A percentile compares a stretch with the other conserved stretches of the same genome.
Conservation (phyloP, 2,113 vertebrate genomes). For the Scartelaos histophorus region DNA sequence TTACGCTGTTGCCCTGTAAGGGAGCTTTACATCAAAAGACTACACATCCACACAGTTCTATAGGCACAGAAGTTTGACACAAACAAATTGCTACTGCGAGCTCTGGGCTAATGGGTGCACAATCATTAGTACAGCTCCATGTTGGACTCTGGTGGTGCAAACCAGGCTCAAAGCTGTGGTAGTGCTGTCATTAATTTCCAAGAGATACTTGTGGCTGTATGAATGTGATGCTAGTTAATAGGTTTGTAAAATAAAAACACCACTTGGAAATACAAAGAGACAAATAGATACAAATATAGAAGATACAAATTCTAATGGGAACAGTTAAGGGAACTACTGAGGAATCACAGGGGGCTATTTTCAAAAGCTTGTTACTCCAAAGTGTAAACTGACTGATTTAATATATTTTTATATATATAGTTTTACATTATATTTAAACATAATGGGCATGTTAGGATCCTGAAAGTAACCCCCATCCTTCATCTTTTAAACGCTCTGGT, state of each 20-base stretch:
- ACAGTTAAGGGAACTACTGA: slow-evolving; percentile 39
- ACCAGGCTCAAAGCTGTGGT: slow-evolving; percentile 1
- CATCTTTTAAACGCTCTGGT: slow-evolving; percentile 51
- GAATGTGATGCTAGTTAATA: background rate
- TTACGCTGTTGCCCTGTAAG: background rate
- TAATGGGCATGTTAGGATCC: slow-evolving; percentile 50
- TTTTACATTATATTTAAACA: slow-evolving; percentile 3
- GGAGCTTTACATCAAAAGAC: background rate
- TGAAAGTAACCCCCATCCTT: slow-evolving; percentile 80
- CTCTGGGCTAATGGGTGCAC: slow-evolving; percentile 24
- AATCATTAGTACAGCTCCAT: slow-evolving; percentile 43
- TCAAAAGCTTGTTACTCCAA: slow-evolving; percentile 81
- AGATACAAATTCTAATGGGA: slow-evolving; percentile 17
- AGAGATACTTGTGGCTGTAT: background rate
- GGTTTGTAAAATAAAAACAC: background rate
- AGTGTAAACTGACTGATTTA: slow-evolving; percentile 61
- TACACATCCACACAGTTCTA: slow-evolving; percentile 34
- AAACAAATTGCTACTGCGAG: slow-evolving; percentile 34
- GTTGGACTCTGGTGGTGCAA: slow-evolving; percentile 12
- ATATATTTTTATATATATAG: background rate
- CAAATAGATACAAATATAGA: no score
- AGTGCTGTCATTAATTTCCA: background rate
- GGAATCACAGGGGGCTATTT: slow-evolving; percentile 78
- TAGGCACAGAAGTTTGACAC: slow-evolving; percentile 23
- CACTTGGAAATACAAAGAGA: background rate